phyloP scores from a whole-genome alignment of 2,888 invertebrate species.

The Graphium colonna region DNA sequence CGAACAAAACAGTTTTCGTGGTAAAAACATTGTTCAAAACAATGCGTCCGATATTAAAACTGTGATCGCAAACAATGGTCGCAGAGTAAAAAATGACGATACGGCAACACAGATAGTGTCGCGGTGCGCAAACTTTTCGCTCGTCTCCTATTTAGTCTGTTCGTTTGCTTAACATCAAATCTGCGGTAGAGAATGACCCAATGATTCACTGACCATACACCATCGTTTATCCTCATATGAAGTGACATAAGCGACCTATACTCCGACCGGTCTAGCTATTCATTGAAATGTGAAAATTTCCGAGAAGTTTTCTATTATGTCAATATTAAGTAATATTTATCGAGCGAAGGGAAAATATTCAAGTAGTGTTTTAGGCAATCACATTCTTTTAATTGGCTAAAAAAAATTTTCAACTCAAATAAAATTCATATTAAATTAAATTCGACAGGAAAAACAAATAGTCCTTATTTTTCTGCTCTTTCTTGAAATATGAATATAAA shows the following conservation, averaged over 20 bases:
- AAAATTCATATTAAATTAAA: too few species aligned
- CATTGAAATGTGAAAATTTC: slow-evolving; percentile 16
- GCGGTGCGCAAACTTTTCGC: slow-evolving; percentile 40
- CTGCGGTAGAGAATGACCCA: slow-evolving; percentile 72
- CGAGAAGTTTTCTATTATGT: not conserved
- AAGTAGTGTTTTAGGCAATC: too few species aligned
- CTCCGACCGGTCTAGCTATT: slow-evolving; percentile 28
- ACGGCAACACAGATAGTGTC: slow-evolving; percentile 26
- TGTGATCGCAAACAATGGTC: slow-evolving; percentile 44
- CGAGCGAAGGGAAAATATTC: too few species aligned
- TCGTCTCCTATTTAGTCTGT: slow-evolving; percentile 38
- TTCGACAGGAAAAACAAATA: too few species aligned
- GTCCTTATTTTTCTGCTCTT: too few species aligned
- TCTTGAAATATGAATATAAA: too few species aligned
- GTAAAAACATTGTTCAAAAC: slow-evolving; percentile 63
- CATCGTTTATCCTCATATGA: slow-evolving; percentile 65
- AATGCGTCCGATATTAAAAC: slow-evolving; percentile 44
- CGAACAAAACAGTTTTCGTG: slow-evolving; percentile 51
- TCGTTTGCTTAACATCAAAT: slow-evolving; percentile 64
- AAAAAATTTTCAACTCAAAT: too few species aligned
- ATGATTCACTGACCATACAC: slow-evolving; percentile 74
- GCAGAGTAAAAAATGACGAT: slow-evolving; percentile 45
- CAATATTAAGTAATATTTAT: slow-evolving; percentile 7
- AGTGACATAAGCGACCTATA: slow-evolving; percentile 50
- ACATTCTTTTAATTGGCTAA: too few species aligned